phyloP scores from a whole-genome alignment of 2,113 vertebrate species.

The Carettochelys insculpta region DNA sequence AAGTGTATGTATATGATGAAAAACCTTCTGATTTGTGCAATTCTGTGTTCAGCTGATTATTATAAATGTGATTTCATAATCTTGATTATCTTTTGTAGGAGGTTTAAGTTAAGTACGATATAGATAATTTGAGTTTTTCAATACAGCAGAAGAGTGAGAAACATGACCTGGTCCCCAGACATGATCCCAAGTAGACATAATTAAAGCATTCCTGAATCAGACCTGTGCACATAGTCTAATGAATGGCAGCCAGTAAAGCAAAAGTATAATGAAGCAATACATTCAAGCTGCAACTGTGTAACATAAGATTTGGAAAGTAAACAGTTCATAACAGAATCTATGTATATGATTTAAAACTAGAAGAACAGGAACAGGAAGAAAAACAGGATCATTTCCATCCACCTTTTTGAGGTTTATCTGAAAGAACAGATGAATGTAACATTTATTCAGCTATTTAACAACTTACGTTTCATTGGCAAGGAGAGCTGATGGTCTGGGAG shows the following conservation, averaged over 20 bases:
- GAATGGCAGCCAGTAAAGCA: background rate
- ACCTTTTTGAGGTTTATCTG: background rate
- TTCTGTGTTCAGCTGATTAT: background rate
- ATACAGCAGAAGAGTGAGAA: background rate
- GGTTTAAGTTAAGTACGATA: background rate
- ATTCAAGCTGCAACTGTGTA: background rate
- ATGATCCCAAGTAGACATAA: background rate
- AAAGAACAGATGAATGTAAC: background rate
- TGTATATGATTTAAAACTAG: background rate
- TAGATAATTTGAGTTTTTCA: background rate
- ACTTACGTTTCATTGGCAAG: constrained; percentile 33
- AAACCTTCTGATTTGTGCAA: background rate
- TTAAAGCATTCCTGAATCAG: background rate
- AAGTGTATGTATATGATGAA: background rate
- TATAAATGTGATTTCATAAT: background rate
- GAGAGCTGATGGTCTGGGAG: background rate
- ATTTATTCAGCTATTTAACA: background rate
- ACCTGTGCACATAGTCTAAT: background rate
- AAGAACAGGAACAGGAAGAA: background rate
- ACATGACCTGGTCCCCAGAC: background rate
- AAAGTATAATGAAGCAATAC: accelerated
- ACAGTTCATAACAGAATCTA: background rate
- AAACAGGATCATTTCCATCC: background rate
- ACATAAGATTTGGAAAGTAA: background rate
- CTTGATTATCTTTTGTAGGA: background rate